phyloP scores from a whole-genome alignment of 2,888 invertebrate species.

The Zele albiditarsus region DNA sequence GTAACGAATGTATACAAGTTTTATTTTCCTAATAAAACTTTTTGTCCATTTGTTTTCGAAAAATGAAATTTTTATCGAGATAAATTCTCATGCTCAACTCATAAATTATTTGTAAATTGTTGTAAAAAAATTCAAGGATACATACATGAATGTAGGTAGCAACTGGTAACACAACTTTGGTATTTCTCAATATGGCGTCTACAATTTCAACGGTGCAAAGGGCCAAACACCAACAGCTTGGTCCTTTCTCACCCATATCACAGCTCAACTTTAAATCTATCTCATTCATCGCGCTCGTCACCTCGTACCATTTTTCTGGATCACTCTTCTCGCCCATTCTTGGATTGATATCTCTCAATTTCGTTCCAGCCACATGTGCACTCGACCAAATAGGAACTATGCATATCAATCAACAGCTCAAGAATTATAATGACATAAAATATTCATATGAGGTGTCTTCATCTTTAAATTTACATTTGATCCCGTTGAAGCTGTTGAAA shows the following conservation, averaged over 20 bases:
- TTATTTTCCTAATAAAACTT: no score
- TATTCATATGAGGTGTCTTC: no score
- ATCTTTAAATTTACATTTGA: no score
- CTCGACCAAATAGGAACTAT: constrained; percentile 80
- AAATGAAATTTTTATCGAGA: no score
- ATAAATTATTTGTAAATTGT: no score
- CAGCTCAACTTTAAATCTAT: constrained; percentile 54
- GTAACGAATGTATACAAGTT: no score
- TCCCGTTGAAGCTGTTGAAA: no score
- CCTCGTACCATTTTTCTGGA: constrained; percentile 74
- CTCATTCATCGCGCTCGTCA: constrained; percentile 59
- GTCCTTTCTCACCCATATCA: constrained; percentile 60
- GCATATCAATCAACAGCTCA: background rate
- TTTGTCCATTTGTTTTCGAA: no score
- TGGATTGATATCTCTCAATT: constrained; percentile 76
- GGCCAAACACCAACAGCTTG: constrained; percentile 73
- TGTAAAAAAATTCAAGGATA: constrained; percentile 14
- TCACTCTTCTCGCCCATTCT: constrained; percentile 75
- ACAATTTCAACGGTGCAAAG: constrained; percentile 71
- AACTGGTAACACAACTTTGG: constrained; percentile 70
- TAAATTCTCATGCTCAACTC: no score
- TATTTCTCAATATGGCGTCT: constrained; percentile 71
- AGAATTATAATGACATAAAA: background rate
- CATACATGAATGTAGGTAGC: constrained; percentile 72
- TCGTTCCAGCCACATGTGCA: constrained; percentile 78